Evolutionary conservation across 1,140 invertebrate genomes (phyloP).

Genomic region (Holotrichia oblita): DNA sequence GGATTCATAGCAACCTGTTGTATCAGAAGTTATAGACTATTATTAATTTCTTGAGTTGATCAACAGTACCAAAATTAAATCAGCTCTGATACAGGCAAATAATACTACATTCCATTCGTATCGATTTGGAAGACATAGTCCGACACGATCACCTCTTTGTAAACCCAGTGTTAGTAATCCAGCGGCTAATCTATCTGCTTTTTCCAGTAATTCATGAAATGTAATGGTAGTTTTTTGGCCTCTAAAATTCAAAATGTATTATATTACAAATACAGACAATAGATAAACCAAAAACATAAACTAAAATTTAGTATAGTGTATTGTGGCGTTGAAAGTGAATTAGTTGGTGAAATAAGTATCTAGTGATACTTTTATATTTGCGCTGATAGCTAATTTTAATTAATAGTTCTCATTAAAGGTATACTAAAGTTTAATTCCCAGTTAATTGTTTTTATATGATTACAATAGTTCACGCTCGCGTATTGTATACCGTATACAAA

Average conservation of each 20-base stretch:
- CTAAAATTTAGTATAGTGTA: neutral
- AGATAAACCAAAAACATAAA: neutral
- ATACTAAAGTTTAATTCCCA: no score
- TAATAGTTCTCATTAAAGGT: no score
- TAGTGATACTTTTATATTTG: neutral
- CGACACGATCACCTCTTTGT: constrained; percentile 82
- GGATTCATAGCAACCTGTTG: constrained; percentile 86
- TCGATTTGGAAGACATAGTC: constrained; percentile 89
- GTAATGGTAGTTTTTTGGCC: constrained; percentile 69
- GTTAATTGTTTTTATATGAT: no score
- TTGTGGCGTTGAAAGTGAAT: neutral
- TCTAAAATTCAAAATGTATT: neutral
- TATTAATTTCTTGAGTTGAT: constrained; percentile 8
- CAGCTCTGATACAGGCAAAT: constrained; percentile 82
- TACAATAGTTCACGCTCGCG: no score
- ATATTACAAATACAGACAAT: neutral
- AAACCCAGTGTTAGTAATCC: constrained; percentile 82
- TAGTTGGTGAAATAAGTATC: neutral
- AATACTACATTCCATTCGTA: constrained; percentile 83
- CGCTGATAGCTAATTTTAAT: no score
- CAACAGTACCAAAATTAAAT: constrained; percentile 76
- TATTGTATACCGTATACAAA: no score
- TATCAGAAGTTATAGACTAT: neutral
- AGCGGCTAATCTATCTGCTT: constrained; percentile 83
- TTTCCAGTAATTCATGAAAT: constrained; percentile 68